Evolutionary conservation across 2,113 vertebrate species (phyloP), one percentile per base, ranked within the genome.

Genomic region (Xiphophorus couchianus): DNA sequence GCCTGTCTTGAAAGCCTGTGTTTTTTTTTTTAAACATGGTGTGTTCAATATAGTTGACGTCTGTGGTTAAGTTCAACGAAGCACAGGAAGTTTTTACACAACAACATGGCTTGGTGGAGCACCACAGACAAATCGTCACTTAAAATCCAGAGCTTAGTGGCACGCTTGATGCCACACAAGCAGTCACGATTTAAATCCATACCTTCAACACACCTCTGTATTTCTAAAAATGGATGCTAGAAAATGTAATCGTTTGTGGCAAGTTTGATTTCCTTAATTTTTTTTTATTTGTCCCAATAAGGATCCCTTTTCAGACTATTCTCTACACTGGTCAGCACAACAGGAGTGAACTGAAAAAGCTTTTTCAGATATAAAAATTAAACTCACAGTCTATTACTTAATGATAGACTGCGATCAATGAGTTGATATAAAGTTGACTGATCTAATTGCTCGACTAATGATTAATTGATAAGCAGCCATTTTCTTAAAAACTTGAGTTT

Each of bases 61-160:
- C 77, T 87, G 78, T 73, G 82, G 85, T 75, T 37, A 70, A 74
- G 29, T 10, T 63, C 37, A 74, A 51, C 74, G 31, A 84, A 60
- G 61, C 69, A 78, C 71, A 69, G 76, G 73, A 81, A 68, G 75
- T 61, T 48, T 87, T 82, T 71, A 88, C 80, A 86, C 82, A 89
- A 86, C 86, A 84, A 74, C 71, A 77, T 35, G 66, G 75, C 76
- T 81, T 81, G 78, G 77, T 19, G 66, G 73, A 65, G 58, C 65
- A 88, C 84, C 84, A 77, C 84, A 90, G 68, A 84, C 83, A 83
- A 87, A 84, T 86, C 33, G 37, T n/a, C 62, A 28, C 44, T 78
- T 78, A 44, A 67, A 29, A 79, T 37, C 73, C 60, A 8, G 48
- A 69, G 71, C 80, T 82, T 37, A 83, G 69, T 12, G 25, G 78